Conservation (phyloP, 2,888 invertebrate species). For the Cryptocephalus primarius region DNA sequence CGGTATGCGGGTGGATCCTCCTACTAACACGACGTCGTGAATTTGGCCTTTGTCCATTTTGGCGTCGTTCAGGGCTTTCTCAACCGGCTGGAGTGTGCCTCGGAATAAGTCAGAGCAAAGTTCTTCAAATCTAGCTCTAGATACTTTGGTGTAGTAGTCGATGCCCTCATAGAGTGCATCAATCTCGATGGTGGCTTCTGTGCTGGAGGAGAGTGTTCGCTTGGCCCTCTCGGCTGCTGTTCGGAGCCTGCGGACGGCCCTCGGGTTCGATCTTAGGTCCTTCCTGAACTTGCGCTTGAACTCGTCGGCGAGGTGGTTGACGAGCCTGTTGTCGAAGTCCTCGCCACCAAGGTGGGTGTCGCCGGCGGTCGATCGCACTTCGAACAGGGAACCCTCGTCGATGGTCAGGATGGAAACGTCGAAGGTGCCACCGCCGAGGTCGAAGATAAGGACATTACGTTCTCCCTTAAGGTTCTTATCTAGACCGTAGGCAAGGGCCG, state of each 20-base stretch:
- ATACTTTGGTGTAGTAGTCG: conserved; percentile 61
- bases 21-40: conserved; percentile 71
- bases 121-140: conserved; percentile 67
- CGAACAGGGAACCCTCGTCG: conserved; percentile 73
- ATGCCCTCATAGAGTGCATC: conserved; percentile 65
- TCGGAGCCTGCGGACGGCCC: conserved; percentile 57
- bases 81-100: conserved; percentile 55
- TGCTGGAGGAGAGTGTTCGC: conserved; percentile 64
- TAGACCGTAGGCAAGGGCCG: conserved; percentile 21
- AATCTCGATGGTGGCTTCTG: conserved; percentile 65
- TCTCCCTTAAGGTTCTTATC: conserved; percentile 23
- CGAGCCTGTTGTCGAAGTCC: conserved; percentile 49
- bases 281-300: conserved; percentile 62
- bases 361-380: conserved; percentile 72
- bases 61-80: conserved; percentile 67
- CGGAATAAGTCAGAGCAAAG: conserved; percentile 57
- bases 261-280: conserved; percentile 47
- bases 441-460: conserved; percentile 50
- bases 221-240: conserved; percentile 75
- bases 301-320: conserved; percentile 50
- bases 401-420: conserved; percentile 77
- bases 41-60: conserved; percentile 64
- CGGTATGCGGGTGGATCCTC: conserved; percentile 71
- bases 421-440: conserved; percentile 57
- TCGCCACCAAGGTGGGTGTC: conserved; percentile 78